These are phyloP conservation scores for Halcyon chelicuti DNA, from an alignment of 2,797 vertebrate species.

Conservation along the genomic window DNA sequence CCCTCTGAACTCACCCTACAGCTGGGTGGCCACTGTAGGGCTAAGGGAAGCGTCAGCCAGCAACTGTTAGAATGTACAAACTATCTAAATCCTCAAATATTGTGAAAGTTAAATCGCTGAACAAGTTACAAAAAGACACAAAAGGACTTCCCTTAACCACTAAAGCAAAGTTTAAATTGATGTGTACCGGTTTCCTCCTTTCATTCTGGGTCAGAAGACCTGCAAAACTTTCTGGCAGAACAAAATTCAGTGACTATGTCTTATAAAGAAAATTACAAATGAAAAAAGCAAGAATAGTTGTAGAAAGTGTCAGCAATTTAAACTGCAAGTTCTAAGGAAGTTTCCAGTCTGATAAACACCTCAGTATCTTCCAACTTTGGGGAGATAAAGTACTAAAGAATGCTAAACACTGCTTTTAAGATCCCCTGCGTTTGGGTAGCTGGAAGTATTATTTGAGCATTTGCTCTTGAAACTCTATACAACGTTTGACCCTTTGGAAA, in stretches of 20 bases:
- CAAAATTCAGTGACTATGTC: background rate
- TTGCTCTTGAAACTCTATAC: background rate
- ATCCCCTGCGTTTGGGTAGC: background rate
- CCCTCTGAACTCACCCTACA: background rate
- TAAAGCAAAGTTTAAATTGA: background rate
- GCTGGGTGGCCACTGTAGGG: background rate
- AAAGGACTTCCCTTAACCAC: background rate
- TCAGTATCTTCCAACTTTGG: background rate
- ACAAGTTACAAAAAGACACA: background rate
- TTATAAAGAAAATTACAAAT: background rate
- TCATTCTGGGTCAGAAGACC: background rate
- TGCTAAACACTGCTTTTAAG: background rate
- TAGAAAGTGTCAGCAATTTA: background rate
- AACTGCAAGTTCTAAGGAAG: background rate
- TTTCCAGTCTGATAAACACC: background rate
- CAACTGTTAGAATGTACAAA: background rate
- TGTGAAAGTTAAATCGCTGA: background rate
- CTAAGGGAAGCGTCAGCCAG: background rate
- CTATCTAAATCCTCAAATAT: background rate
- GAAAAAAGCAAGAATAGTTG: accelerated
- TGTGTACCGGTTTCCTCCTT: background rate
- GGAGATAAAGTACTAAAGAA: background rate
- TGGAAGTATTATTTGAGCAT: background rate
- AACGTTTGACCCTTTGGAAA: background rate
- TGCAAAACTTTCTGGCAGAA: background rate